These are phyloP conservation scores for Onchidella celtica DNA, from an alignment of 2,888 invertebrate species.

Conservation along the genomic window DNA sequence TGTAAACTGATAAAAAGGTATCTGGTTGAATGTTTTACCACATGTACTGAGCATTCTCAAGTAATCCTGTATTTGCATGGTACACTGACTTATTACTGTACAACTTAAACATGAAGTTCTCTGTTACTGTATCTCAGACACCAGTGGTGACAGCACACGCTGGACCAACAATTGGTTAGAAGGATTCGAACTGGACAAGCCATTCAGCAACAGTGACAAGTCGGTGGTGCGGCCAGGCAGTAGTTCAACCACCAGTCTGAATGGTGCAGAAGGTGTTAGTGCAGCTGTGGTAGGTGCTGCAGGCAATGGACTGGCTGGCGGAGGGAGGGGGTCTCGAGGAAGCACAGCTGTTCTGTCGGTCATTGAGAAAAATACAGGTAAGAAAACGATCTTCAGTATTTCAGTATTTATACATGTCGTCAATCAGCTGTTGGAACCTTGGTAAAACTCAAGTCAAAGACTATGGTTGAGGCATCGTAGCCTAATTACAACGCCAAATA, in stretches of 20 bases:
- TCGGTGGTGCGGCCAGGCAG: constrained; percentile 13
- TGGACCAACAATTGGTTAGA: constrained; percentile 52
- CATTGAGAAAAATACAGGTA: constrained; percentile 21
- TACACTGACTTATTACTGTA: too few species aligned
- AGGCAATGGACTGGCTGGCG: neutral
- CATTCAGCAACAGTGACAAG: constrained; percentile 51
- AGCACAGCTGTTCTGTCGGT: constrained; percentile 13
- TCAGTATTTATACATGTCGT: too few species aligned
- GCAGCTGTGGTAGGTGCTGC: neutral
- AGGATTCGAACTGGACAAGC: constrained; percentile 47
- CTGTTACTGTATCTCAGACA: constrained; percentile 49
- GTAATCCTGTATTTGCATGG: too few species aligned
- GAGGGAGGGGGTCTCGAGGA: neutral
- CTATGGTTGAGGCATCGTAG: too few species aligned
- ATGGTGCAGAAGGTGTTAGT: constrained; percentile 9
- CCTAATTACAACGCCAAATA: too few species aligned
- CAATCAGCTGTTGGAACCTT: too few species aligned
- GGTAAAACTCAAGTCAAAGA: too few species aligned
- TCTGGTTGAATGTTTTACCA: too few species aligned
- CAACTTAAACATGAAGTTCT: too few species aligned
- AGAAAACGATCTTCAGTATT: too few species aligned
- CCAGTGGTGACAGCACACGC: constrained; percentile 48
- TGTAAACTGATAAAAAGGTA: too few species aligned
- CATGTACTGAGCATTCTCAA: too few species aligned
- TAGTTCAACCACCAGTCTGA: neutral